Evolutionary conservation across 35 echinoderm and acorn worm genomes (phyloP).

Genomic region (Patiria miniata): DNA sequence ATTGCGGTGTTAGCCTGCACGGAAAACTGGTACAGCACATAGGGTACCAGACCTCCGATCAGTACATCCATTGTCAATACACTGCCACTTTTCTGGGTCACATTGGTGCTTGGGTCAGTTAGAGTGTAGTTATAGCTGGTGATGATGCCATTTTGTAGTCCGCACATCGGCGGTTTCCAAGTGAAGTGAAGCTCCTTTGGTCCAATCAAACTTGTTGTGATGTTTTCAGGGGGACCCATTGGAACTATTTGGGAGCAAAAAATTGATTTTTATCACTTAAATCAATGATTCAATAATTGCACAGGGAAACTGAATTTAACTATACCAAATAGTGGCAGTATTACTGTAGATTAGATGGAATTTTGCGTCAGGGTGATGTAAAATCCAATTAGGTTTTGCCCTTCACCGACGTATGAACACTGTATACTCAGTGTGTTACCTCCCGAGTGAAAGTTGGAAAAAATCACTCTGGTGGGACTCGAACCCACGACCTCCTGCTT

Average conservation of each 20-base stretch:
- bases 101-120: background rate
- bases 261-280: no score
- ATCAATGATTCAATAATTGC: no score
- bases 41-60: background rate
- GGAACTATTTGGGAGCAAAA: background rate
- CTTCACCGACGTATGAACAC: no score
- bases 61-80: background rate
- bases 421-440: no score
- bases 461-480: no score
- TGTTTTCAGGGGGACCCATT: background rate
- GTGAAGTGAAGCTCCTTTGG: background rate
- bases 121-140: background rate
- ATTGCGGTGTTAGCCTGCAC: background rate
- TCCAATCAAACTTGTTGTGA: background rate
- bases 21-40: background rate
- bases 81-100: background rate
- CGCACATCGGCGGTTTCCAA: background rate
- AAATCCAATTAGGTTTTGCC: no score
- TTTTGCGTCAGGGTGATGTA: no score
- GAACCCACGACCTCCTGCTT: no score
- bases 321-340: no score
- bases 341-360: no score
- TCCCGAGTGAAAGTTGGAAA: no score
- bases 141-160: background rate
- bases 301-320: no score